Base-by-base conservation (phyloP, 2,888 invertebrate genomes). In the Epinotia demarniana region DNA sequence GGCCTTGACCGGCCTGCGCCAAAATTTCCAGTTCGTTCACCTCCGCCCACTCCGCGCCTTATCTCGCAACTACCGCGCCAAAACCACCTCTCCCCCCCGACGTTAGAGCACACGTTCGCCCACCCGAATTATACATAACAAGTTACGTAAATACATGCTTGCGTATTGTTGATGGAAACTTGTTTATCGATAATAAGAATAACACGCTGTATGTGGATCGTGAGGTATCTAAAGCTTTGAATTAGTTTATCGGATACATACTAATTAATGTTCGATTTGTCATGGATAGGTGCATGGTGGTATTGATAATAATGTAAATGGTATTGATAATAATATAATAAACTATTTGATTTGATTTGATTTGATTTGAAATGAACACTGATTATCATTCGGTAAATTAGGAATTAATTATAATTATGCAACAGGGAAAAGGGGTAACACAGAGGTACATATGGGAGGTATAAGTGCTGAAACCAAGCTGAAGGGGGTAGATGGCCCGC, bases 1-100 rank as follows among this genome's bases (percentile, higher is more conserved):
- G 94, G 93, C 94, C 94, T 94, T 94, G 94, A 94, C 94, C 94
- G 92, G 89, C 89, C 92, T 92, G 93, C 94, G 94, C 94, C 94
- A 93, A 94, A 94, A 92, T 91, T 92, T 90, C 90, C 93, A 89
- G 93, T 91, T 92, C 93, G 83, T 93, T 92, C 92, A 92, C 92
- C 91, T 86, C 86, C 88, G 88, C 87, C 92, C 85, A 85, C 90
- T 93, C 86, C 89, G 87, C 89, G 87, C 89, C 88, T 81, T 90
- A 90, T 89, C 90, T 85, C 83, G 78, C 33, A 77, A 53, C 77
- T 64, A 78, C 60, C 85, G 81, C 82, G 77, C 85, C 66, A 88
- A 85, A 85, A 77, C 77, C 78, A 60, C 84, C 89, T 86, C 83
- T 89, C 87, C 63, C 0, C 0, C 1, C 0, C 63, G 5, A 0